phyloP scores from a whole-genome alignment of 2,797 vertebrate genomes.

The Erethizon dorsatum region DNA sequence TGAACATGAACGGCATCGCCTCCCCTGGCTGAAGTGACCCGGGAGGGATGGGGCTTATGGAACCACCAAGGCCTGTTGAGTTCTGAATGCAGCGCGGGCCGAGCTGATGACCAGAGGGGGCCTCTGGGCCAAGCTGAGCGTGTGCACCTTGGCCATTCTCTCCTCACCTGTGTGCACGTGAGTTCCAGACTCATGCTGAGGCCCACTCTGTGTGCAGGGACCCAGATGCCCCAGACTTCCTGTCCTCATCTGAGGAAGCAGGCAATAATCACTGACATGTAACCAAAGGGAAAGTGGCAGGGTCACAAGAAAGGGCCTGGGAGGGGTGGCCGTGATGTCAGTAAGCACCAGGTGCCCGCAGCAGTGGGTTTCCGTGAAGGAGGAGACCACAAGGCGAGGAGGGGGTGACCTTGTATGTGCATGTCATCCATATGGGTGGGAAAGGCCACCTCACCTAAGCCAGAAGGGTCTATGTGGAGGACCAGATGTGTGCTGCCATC shows the following conservation, averaged over 20 bases:
- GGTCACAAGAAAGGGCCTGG: no score
- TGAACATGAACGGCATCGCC: accelerated
- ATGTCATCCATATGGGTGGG: accelerated
- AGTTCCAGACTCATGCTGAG: background rate
- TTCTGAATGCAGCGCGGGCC: accelerated
- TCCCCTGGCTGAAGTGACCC: accelerated
- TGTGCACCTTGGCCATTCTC: accelerated
- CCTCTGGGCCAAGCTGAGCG: accelerated
- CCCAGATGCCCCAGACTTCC: accelerated
- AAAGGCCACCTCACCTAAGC: background rate
- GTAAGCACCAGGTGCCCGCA: accelerated
- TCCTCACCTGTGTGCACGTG: accelerated
- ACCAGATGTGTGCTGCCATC: background rate
- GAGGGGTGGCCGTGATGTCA: accelerated
- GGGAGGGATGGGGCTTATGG: accelerated
- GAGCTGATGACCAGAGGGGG: accelerated
- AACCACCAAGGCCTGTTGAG: accelerated
- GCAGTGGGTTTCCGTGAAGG: accelerated
- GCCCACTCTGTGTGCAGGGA: background rate
- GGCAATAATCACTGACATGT: accelerated
- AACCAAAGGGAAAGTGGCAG: accelerated
- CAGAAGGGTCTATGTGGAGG: background rate
- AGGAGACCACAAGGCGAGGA: accelerated
- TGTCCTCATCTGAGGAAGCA: accelerated
- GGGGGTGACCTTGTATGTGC: background rate